These are phyloP conservation scores for Alouatta palliata DNA, from an alignment of 2,113 vertebrate genomes.

Conservation along the genomic window DNA sequence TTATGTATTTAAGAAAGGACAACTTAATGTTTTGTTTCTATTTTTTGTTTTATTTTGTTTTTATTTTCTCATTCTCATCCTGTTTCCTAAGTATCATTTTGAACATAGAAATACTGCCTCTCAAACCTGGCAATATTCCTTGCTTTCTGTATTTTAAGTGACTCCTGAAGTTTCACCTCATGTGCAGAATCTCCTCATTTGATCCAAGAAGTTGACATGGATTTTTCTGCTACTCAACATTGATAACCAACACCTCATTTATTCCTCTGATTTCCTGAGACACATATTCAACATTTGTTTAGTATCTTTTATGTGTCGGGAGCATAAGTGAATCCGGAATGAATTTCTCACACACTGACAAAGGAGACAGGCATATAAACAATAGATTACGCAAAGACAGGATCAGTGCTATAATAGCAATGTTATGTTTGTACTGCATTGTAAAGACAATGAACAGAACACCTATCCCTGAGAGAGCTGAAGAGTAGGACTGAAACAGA, in stretches of 20 bases:
- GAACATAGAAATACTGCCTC: conserved; percentile 9
- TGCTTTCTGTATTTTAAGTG: conserved; percentile 17
- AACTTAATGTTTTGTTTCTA: not conserved
- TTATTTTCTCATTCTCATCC: not conserved
- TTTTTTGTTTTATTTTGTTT: not conserved
- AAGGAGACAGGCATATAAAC: not conserved
- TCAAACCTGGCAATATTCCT: not conserved
- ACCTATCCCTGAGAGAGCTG: not conserved
- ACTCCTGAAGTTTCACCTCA: not conserved
- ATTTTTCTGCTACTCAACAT: conserved; percentile 13
- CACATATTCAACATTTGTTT: not conserved
- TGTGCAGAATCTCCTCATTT: not conserved
- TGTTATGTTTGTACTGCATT: not conserved
- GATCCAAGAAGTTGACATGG: not conserved
- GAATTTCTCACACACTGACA: not conserved
- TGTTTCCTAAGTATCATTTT: not conserved
- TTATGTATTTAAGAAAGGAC: not conserved
- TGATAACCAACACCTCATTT: not conserved
- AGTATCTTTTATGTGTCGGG: not conserved
- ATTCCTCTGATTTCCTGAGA: not conserved
- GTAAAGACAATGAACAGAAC: not conserved
- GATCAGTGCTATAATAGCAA: not conserved
- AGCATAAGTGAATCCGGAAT: not conserved
- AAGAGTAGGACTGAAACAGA: too few relatives aligned
- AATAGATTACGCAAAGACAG: not conserved